phyloP scores from a whole-genome alignment of 2,797 vertebrate genomes.

The Salmo trutta region DNA sequence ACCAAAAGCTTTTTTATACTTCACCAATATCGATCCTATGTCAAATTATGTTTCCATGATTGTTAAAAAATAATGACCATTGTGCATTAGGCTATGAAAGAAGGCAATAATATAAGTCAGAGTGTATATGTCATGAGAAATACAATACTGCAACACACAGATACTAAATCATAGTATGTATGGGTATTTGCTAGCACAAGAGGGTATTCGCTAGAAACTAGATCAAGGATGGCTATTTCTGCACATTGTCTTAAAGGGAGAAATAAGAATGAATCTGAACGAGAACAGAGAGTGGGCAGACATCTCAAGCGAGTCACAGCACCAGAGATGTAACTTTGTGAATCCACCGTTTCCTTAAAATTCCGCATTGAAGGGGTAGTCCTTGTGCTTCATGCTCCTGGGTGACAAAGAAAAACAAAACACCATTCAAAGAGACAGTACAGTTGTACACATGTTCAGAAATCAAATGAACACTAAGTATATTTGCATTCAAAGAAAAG shows the following conservation, averaged over 20 bases:
- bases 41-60: too few species aligned
- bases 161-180: not conserved
- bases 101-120: not conserved
- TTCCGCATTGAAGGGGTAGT: slow-evolving; percentile 70
- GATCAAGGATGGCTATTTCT: too few species aligned
- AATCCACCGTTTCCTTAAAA: slow-evolving; percentile 52
- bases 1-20: not conserved
- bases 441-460: not conserved
- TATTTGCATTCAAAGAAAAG: too few species aligned
- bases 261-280: not conserved
- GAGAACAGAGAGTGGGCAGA: not conserved
- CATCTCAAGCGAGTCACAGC: not conserved
- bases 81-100: not conserved
- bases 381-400: slow-evolving; percentile 71
- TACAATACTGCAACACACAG: not conserved
- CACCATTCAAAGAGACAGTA: not conserved
- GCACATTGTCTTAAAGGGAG: not conserved
- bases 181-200: not conserved
- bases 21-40: too few species aligned
- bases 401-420: not conserved
- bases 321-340: not conserved
- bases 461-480: too few species aligned
- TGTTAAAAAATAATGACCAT: not conserved
- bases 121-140: slow-evolving; percentile 5
- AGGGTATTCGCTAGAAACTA: not conserved